phyloP scores from a whole-genome alignment of 2,113 vertebrate species.

The Pterocles gutturalis region DNA sequence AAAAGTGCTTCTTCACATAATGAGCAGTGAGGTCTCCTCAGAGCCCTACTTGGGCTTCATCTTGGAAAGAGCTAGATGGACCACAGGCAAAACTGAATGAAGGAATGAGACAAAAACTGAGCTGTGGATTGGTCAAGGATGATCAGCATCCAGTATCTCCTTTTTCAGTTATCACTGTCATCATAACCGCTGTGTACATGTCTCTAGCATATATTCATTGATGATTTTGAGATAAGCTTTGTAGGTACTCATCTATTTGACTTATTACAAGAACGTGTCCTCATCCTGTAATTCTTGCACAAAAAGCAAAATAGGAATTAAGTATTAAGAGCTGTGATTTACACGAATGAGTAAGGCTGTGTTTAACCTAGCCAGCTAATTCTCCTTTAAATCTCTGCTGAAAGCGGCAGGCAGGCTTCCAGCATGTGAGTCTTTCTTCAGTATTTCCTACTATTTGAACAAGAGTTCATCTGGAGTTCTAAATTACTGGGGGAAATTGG shows the following conservation, averaged over 20 bases:
- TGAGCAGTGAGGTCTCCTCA: not conserved
- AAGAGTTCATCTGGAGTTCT: not conserved
- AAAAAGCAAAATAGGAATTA: not conserved
- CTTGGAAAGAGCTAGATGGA: not conserved
- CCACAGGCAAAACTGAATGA: not conserved
- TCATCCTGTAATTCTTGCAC: not conserved
- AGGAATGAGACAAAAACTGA: not conserved
- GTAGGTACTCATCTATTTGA: not conserved
- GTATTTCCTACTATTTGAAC: not conserved
- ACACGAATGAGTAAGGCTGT: not conserved
- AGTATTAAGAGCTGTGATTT: constrained; percentile 2
- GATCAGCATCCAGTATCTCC: not conserved
- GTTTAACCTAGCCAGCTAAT: constrained; percentile 22
- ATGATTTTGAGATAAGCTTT: not conserved
- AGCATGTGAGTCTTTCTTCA: constrained; percentile 8
- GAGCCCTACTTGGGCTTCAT: not conserved
- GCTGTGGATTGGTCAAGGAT: not conserved
- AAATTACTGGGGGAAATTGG: not conserved
- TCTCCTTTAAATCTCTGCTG: constrained; percentile 20
- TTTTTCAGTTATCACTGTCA: not conserved
- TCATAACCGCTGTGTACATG: not conserved
- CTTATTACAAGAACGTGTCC: not conserved
- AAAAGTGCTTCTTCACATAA: not conserved
- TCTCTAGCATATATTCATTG: not conserved
- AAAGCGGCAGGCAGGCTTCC: constrained; percentile 25